These are phyloP conservation scores for Oegoconia quadripuncta DNA, from an alignment of 2,888 invertebrate genomes.

Conservation along the genomic window DNA sequence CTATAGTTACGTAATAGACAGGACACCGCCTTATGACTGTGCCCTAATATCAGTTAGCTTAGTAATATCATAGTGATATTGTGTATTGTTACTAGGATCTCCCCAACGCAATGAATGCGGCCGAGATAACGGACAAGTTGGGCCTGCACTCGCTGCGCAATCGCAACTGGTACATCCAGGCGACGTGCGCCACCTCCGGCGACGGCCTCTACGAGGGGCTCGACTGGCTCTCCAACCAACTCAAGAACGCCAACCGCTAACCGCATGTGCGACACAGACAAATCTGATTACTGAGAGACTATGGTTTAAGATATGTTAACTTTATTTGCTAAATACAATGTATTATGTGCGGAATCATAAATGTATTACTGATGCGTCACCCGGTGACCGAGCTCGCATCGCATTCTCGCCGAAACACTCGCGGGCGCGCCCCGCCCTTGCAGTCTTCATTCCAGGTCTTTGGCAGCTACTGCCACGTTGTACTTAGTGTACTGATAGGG, in stretches of 20 bases:
- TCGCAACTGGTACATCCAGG: conserved; percentile 98
- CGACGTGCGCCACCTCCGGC: conserved; percentile 99
- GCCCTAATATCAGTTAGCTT: too few species aligned
- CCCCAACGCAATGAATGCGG: conserved; percentile 99
- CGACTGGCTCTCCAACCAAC: conserved; percentile 99
- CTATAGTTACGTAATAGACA: too few species aligned
- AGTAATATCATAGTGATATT: too few species aligned
- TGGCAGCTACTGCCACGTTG: conserved; percentile 27
- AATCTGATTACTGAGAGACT: conserved; percentile 76
- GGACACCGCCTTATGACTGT: too few species aligned
- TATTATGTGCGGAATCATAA: conserved; percentile 75
- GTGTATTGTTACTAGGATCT: conserved; percentile 87
- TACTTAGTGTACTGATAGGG: conserved; percentile 36
- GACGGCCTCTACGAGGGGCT: conserved; percentile 99
- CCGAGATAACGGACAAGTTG: conserved; percentile 99
- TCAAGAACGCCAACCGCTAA: conserved; percentile 99
- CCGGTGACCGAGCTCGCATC: conserved; percentile 60
- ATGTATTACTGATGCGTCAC: conserved; percentile 68
- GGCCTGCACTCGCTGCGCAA: conserved; percentile 98
- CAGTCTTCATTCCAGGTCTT: conserved; percentile 17
- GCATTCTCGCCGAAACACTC: conserved; percentile 28
- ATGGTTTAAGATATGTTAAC: conserved; percentile 79
- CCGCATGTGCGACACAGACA: conserved; percentile 58
- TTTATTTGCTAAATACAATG: conserved; percentile 78
- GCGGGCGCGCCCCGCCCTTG: conserved; percentile 10